Evolutionary conservation across 1,140 invertebrate genomes (phyloP).

Genomic region (Bathynomus jamesi): DNA sequence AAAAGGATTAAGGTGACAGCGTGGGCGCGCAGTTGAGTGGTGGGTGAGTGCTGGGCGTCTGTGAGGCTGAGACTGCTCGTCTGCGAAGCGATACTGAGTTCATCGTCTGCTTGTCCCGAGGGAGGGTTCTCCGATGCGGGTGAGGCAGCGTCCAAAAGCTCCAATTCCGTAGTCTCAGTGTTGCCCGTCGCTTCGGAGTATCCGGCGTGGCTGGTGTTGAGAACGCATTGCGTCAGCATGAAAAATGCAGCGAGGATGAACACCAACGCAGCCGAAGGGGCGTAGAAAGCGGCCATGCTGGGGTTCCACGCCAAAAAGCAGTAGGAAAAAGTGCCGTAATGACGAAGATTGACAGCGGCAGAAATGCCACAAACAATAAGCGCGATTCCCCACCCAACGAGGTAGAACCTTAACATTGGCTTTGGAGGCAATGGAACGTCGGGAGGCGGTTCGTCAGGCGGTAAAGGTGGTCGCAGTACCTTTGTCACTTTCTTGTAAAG

Average conservation of each 20-base stretch:
- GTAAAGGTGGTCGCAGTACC: slow-evolving; percentile 48
- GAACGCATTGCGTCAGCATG: slow-evolving; percentile 63
- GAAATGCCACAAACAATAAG: slow-evolving; percentile 83
- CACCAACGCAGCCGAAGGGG: slow-evolving; percentile 64
- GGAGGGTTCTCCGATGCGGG: slow-evolving; percentile 23
- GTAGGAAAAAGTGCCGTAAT: slow-evolving; percentile 60
- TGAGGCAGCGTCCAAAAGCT: slow-evolving; percentile 42
- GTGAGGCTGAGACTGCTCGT: slow-evolving; percentile 61
- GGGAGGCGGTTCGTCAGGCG: slow-evolving; percentile 59
- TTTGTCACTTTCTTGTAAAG: slow-evolving; percentile 79
- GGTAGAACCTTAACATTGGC: slow-evolving; percentile 73
- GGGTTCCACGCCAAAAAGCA: slow-evolving; percentile 74
- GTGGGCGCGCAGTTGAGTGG: slow-evolving; percentile 69
- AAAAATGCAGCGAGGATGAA: slow-evolving; percentile 64
- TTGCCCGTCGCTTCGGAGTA: slow-evolving; percentile 69
- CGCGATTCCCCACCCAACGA: slow-evolving; percentile 85
- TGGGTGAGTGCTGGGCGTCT: slow-evolving; percentile 70
- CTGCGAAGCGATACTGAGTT: slow-evolving; percentile 51
- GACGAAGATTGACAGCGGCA: slow-evolving; percentile 74
- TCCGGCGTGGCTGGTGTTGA: slow-evolving; percentile 57
- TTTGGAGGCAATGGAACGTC: slow-evolving; percentile 60
- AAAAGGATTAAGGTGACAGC: slow-evolving; percentile 66
- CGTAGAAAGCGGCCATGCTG: slow-evolving; percentile 68
- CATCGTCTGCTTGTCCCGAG: slow-evolving; percentile 46
- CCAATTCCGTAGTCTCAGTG: slow-evolving; percentile 66